Evolutionary conservation across 2,113 vertebrate species (phyloP).

Genomic region (Fukomys damarensis): DNA sequence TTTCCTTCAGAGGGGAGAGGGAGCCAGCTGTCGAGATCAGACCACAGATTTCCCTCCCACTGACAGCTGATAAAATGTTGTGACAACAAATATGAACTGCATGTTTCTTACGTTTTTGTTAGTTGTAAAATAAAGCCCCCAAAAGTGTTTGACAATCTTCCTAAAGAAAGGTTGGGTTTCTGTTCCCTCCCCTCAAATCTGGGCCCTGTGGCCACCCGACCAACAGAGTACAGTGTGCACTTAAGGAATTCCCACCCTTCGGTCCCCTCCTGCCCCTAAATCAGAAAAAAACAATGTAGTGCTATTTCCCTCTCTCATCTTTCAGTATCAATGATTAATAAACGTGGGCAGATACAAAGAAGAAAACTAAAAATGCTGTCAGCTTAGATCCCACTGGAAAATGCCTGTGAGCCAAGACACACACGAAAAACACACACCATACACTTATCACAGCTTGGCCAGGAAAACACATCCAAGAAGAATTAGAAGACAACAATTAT

Average conservation of each 20-base stretch:
- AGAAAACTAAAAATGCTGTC: not conserved
- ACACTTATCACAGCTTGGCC: not conserved
- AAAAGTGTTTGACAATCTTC: not conserved
- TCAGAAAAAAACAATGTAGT: not conserved
- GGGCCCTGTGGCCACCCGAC: not conserved
- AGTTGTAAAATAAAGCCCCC: not conserved
- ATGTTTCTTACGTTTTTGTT: not conserved
- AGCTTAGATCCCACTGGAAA: not conserved
- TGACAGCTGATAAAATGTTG: not conserved
- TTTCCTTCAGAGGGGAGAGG: not conserved
- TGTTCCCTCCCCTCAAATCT: not conserved
- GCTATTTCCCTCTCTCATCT: not conserved
- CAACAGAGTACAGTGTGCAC: accelerated
- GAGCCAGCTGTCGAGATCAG: not conserved
- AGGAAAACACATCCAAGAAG: slow-evolving; percentile 35
- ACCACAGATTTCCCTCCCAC: not conserved
- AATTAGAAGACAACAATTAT: not conserved
- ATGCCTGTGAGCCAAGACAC: not conserved
- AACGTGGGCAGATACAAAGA: not conserved
- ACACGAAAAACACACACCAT: not conserved
- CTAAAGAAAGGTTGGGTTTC: not conserved
- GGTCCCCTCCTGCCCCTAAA: not conserved
- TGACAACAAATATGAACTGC: not conserved
- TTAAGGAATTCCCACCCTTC: not conserved
- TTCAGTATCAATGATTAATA: not conserved